Evolutionary conservation across 2,888 invertebrate genomes (phyloP), one percentile per base, ranked within the genome.

Genomic region (Argynnis bischoffii): DNA sequence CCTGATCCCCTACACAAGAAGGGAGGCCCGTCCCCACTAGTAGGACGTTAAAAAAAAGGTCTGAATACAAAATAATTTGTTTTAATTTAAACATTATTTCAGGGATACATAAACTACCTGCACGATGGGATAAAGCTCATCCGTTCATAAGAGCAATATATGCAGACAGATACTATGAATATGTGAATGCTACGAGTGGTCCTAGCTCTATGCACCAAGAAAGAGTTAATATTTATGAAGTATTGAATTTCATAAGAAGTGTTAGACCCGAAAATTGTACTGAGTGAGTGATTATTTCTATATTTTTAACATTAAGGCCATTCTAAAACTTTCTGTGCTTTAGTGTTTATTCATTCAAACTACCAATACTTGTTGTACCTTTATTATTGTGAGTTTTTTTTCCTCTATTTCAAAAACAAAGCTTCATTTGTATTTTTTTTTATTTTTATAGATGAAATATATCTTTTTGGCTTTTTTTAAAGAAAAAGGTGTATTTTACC

Each of bases 41-140:
- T 21, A 4, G 21, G 21, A 21, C 21, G 21, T 21, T 21, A 21
- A 21, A 21, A 21, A 26, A 26, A 26, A 26, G 26, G 26, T 4
- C 26, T 4, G 4, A 26, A 26, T 26, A 26, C 26, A 26, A 26
- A 26, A 26, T 26, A 26, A 26, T 4, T 26, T 26, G 26, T 26
- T 26, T 26, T 67, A 61, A 53, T 57, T 3, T 67, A 46, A 54
- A 71, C 65, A 31, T 55, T 6, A 6, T 50, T 15, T 0, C 78
- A 97, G 97, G 97, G 97, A 93, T 97, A 56, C 97, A 98, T 85
- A 96, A 97, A 71, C 86, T 96, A 76, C 97, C 98, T 0, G 96
- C 97, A 2, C 93, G 96, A 76, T 97, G 97, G 96, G 95, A 97
- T 81, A 94, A 94, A 71, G 95, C 97, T 1, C 94, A 95, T 14